These are phyloP conservation scores for Boulengeromyrus knoepffleri DNA, from an alignment of 2,113 vertebrate species.

Conservation along the genomic window DNA sequence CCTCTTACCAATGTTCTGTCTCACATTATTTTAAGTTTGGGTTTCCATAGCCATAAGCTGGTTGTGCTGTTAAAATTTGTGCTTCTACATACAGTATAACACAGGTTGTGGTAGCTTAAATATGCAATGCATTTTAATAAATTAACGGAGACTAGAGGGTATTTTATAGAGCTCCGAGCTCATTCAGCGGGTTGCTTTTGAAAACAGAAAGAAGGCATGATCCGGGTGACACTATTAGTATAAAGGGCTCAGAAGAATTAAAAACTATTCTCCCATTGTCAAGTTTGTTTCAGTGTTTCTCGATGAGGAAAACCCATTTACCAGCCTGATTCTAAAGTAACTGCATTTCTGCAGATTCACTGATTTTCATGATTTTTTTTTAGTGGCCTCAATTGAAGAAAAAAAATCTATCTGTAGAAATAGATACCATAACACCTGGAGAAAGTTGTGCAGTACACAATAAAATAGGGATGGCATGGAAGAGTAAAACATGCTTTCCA, in stretches of 20 bases:
- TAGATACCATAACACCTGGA: neutral
- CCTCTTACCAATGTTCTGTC: neutral
- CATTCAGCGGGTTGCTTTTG: neutral
- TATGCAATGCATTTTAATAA: neutral
- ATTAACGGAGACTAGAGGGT: neutral
- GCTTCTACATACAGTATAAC: neutral
- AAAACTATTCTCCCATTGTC: neutral
- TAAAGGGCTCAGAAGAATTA: neutral
- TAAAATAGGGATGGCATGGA: neutral
- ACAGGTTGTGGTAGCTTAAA: neutral
- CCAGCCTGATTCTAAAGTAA: neutral
- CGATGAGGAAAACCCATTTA: neutral
- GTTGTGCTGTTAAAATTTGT: neutral
- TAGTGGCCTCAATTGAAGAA: neutral
- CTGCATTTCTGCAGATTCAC: neutral
- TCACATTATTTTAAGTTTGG: neutral
- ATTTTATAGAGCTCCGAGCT: neutral
- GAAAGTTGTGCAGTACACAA: neutral
- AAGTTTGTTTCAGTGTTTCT: neutral
- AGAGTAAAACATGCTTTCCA: neutral
- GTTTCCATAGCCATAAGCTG: neutral
- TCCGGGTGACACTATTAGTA: neutral
- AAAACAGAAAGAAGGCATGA: neutral
- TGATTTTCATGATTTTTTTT: neutral
- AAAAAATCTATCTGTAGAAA: neutral